Evolutionary conservation across 2,888 invertebrate genomes (phyloP), one percentile per base, ranked within the genome.

Genomic region (Urechis unicinctus): DNA sequence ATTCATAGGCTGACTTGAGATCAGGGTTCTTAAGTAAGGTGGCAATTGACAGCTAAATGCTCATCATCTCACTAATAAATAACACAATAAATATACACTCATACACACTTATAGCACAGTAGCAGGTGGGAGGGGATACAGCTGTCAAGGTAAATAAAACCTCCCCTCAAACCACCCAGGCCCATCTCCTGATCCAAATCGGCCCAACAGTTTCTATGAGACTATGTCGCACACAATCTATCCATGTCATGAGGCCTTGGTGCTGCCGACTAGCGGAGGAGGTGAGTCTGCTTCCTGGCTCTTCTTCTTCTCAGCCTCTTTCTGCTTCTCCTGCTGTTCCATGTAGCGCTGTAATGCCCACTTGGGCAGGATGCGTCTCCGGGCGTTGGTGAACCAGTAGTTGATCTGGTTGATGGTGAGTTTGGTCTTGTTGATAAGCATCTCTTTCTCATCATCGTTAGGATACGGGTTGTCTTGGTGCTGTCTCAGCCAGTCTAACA

Each of bases 401-500:
- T 77, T 77, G 53, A 77, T 76, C 61, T 77, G 77, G 59, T 74
- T 75, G 52, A 77, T 77, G 3, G 75, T 72, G 3, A 77, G 66
- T 53, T 74, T 73, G 21, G 77, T 77, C 61, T 74, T 71, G 61
- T 71, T 70, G 48, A 77, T 74, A 30, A 77, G 61, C 72, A 73
- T 72, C 30, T 75, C 74, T 58, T 77, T 77, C 66, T 77, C 77
- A 49, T 76, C 75, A 53, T 77, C 77, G 56, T 75, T 77, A 13
- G 77, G 77, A 60, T 77, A 77, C 0, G 77, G 77, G 58, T 77
- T 77, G 64, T 75, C 75, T 61, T 74, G 74, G 66, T 77, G 77
- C 52, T 72, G 71, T 26, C 73, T 59, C 45, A 77, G 61, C 77
- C 77, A 77, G 53, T 74, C 74, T 63, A 75, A 64, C 77, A 77